A percentile compares a stretch with the other conserved stretches of the same genome.
Conservation (phyloP, 1,140 invertebrate genomes). For the Drosophila miranda region DNA sequence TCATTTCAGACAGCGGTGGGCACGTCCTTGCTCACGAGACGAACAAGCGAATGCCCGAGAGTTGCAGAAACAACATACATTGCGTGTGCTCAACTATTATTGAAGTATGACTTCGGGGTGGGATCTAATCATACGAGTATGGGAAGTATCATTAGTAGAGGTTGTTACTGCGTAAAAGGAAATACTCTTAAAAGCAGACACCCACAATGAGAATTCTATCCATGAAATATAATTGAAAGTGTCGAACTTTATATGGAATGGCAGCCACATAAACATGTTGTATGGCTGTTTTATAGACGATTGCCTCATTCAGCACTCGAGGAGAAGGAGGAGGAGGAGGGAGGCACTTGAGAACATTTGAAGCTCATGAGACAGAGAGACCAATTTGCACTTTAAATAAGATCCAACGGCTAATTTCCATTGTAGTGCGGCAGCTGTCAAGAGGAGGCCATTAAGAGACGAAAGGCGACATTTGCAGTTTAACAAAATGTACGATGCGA, state of each 20-base stretch:
- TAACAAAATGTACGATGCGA: slow-evolving; percentile 16
- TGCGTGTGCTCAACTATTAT: too few species aligned
- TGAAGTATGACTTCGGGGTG: too few species aligned
- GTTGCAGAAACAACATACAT: too few species aligned
- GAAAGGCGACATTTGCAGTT: slow-evolving; percentile 47
- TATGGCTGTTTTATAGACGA: slow-evolving; percentile 16
- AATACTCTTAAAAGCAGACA: background rate
- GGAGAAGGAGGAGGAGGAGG: background rate
- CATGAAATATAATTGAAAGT: slow-evolving; percentile 6
- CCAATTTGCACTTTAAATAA: slow-evolving; percentile 13
- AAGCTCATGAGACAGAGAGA: slow-evolving; percentile 30
- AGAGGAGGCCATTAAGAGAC: slow-evolving; percentile 32
- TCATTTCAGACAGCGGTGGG: too few species aligned
- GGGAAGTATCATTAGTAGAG: background rate
- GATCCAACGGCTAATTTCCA: slow-evolving; percentile 33
- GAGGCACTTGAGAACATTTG: slow-evolving; percentile 29
- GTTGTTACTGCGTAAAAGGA: background rate
- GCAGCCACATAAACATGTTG: background rate
- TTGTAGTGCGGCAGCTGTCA: slow-evolving; percentile 31
- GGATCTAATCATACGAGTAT: too few species aligned
- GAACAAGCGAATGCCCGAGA: too few species aligned
- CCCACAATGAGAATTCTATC: background rate
- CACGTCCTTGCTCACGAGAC: too few species aligned
- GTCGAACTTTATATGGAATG: slow-evolving; percentile 1
- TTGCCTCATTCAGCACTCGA: slow-evolving; percentile 43